Base-by-base conservation (phyloP, 1,140 invertebrate species). In the Thaumatotibia leucotreta region DNA sequence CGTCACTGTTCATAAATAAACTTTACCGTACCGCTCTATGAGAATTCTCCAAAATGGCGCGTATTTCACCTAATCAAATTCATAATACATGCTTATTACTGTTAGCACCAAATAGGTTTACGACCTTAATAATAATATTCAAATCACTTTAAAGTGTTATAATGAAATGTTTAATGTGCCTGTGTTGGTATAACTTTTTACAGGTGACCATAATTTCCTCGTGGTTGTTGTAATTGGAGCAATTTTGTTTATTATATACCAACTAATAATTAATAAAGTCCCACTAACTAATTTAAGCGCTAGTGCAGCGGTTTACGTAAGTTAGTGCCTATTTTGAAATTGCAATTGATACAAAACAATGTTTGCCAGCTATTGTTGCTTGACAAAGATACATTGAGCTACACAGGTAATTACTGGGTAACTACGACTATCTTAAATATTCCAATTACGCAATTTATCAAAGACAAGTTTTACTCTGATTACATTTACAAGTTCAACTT, bases 1-100 rank as follows among this genome's bases (percentile, higher is more conserved):
- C 69, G 76, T 81, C 70, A 68, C 69, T 80, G 70, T 74, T 66
- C 70, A 72, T 79, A 84, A 82, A 86, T 86, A 84, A 82, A 84
- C 77, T 88, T 84, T 84, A 82, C 77, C 78, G 83, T 86, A 82
- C 75, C 78, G 73, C 77, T 86, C 84, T 86, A 88, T 83, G 77
- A 79, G 78, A 86, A 86, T 85, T 84, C 80, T 77, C 67, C 65
- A 68, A 69, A 77, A 65, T 70, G 63, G 66, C 72, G 73, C 69
- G 68, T 73, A 77, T 82, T 80, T 82, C 77, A 77, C 70, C 70
- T 77, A 79, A 85, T 86, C n/a, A n/a, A n/a, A n/a, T n/a, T 79
- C 74, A 83, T 81, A 86, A 83, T 76, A 75, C 73, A 82, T 85
- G 72, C 50, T 39, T 75, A 77, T n/a, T n/a, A 78, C 77, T 74